Conservation (phyloP, 2,113 vertebrate genomes). For the Halichoerus grypus region DNA sequence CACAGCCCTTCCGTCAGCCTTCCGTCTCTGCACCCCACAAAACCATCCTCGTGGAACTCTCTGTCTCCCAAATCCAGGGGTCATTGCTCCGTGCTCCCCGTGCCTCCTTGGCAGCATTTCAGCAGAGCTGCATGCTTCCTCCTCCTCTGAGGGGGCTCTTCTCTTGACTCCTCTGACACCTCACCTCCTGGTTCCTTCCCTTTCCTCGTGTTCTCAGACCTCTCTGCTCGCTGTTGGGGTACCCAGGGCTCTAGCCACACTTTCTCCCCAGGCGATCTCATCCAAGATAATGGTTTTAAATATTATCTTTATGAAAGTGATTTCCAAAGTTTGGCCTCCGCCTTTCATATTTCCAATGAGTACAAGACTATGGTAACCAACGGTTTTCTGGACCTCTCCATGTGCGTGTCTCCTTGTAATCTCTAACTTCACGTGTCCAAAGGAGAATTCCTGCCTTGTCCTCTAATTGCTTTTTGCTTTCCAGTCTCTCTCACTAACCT, state of each 20-base stretch:
- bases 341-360: not conserved
- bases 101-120: not conserved
- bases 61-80: not conserved
- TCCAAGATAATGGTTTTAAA: not conserved
- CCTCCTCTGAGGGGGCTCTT: accelerated
- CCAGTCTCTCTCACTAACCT: not conserved
- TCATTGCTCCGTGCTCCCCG: accelerated
- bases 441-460: not conserved
- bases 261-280: not conserved
- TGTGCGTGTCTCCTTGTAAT: accelerated
- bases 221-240: not conserved
- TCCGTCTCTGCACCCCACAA: accelerated
- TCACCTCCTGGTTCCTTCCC: not conserved
- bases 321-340: not conserved
- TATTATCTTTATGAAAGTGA: not conserved
- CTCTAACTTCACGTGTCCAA: not conserved
- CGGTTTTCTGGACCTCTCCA: not conserved
- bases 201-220: not conserved
- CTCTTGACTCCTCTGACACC: accelerated
- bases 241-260: accelerated
- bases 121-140: accelerated
- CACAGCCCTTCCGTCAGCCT: not conserved
- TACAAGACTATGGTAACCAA: accelerated
- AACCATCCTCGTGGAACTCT: accelerated
- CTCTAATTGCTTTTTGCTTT: not conserved